Conservation (phyloP, 2,888 invertebrate genomes). For the Ernsta delagoae region DNA sequence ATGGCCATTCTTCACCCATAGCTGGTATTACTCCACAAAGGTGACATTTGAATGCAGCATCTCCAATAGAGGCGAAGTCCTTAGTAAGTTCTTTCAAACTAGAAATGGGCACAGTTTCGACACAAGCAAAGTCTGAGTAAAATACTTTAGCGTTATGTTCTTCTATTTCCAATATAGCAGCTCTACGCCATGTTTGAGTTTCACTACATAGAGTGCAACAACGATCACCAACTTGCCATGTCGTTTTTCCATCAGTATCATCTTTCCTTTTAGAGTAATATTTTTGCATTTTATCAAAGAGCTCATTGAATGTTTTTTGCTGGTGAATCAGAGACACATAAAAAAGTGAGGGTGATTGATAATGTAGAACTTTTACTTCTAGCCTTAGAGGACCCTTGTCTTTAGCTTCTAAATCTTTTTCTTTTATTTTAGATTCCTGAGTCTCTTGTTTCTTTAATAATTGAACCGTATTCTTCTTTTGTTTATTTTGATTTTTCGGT, state of each 20-base stretch:
- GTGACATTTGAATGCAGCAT: constrained; percentile 87
- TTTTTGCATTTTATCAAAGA: constrained; percentile 83
- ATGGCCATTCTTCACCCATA: constrained; percentile 87
- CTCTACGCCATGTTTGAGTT: constrained; percentile 87
- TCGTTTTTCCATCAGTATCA: constrained; percentile 48
- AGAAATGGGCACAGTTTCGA: constrained; percentile 71
- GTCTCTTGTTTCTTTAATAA: constrained; percentile 51
- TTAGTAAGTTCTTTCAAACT: constrained; percentile 80
- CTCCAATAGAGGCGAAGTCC: constrained; percentile 78
- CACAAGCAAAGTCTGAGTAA: constrained; percentile 87
- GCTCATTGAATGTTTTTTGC: constrained; percentile 68
- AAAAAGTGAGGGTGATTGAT: constrained; percentile 84
- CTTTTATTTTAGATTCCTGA: constrained; percentile 43
- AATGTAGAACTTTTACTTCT: constrained; percentile 77
- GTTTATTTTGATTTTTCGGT: constrained; percentile 42
- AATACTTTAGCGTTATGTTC: constrained; percentile 80
- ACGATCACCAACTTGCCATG: constrained; percentile 81
- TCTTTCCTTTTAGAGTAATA: constrained; percentile 66
- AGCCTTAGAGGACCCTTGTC: constrained; percentile 79
- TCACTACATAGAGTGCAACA: constrained; percentile 74
- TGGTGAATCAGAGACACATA: constrained; percentile 83
- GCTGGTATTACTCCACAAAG: constrained; percentile 89
- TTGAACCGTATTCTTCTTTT: constrained; percentile 47
- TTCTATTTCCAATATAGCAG: constrained; percentile 71
- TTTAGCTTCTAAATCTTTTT: constrained; percentile 64